These are phyloP conservation scores for Plagodis dolabraria DNA, from an alignment of 2,888 invertebrate genomes.

Conservation along the genomic window DNA sequence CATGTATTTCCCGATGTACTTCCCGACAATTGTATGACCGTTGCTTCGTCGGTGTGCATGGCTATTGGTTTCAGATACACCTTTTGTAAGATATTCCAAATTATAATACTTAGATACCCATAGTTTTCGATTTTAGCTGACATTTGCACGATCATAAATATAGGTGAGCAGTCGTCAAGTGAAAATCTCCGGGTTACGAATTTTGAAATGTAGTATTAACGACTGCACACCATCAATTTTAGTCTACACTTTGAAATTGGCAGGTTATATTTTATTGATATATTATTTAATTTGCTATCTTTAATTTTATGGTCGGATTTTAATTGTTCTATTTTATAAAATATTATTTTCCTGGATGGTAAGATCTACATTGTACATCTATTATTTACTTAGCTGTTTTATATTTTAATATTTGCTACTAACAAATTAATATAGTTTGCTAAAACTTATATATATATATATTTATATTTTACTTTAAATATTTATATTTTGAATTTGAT, in stretches of 20 bases:
- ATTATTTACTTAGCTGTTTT: too few relatives aligned
- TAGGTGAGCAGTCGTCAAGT: conserved; percentile 70
- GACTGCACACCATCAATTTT: conserved; percentile 71
- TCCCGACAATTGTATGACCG: conserved; percentile 51
- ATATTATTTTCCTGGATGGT: conserved; percentile 16
- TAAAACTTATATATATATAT: too few relatives aligned
- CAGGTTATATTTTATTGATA: conserved; percentile 1
- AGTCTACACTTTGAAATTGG: conserved; percentile 77
- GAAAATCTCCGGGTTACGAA: conserved; percentile 33
- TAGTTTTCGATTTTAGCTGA: conserved; percentile 55
- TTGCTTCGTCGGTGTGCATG: conserved; percentile 79
- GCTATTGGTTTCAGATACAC: conserved; percentile 65
- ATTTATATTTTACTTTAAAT: too few relatives aligned
- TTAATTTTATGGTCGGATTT: conserved; percentile 24
- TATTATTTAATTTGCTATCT: conserved; percentile 15
- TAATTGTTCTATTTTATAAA: conserved; percentile 17
- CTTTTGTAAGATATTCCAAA: conserved; percentile 59
- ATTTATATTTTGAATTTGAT: too few relatives aligned
- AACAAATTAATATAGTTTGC: too few relatives aligned
- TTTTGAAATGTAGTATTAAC: conserved; percentile 42
- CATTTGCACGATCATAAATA: conserved; percentile 69
- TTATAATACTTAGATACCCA: conserved; percentile 54
- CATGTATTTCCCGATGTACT: conserved; percentile 61
- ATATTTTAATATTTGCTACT: too few relatives aligned
- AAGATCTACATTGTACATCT: conserved; percentile 5